Evolutionary conservation across 2,888 invertebrate species (phyloP).

Genomic region (Diploptera punctata): DNA sequence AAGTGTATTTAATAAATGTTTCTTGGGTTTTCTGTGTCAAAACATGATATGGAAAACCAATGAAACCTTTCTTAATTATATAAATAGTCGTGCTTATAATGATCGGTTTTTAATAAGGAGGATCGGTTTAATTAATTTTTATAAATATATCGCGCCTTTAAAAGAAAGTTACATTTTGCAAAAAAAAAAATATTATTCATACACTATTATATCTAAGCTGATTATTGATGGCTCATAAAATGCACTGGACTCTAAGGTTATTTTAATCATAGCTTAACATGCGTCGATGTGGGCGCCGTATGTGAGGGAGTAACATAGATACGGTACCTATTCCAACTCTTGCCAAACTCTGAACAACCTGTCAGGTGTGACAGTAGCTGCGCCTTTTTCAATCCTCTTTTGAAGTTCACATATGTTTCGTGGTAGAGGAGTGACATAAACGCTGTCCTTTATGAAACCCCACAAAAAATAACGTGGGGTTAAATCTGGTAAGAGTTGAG

Average conservation of each 20-base stretch:
- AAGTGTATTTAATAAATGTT: too few species aligned
- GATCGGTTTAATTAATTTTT: too few species aligned
- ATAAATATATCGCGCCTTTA: too few species aligned
- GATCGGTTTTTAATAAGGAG: too few species aligned
- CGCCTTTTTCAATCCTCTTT: not conserved
- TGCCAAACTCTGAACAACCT: not conserved
- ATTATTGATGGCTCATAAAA: not conserved
- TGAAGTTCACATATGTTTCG: not conserved
- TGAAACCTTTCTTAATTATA: too few species aligned
- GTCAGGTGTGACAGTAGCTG: not conserved
- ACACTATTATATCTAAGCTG: not conserved
- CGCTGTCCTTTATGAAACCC: not conserved
- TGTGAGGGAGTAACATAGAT: too few species aligned
- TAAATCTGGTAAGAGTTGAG: not conserved
- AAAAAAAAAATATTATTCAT: not conserved
- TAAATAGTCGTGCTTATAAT: too few species aligned
- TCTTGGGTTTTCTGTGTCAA: too few species aligned
- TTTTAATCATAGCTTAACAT: not conserved
- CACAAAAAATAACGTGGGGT: not conserved
- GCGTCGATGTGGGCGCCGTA: not conserved
- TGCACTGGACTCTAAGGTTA: not conserved
- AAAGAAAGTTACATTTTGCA: not conserved
- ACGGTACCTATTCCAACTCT: not conserved
- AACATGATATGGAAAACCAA: too few species aligned
- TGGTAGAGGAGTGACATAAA: not conserved